These are phyloP conservation scores for Amphipyra tragopoginis DNA, from an alignment of 2,888 invertebrate species.

Conservation along the genomic window DNA sequence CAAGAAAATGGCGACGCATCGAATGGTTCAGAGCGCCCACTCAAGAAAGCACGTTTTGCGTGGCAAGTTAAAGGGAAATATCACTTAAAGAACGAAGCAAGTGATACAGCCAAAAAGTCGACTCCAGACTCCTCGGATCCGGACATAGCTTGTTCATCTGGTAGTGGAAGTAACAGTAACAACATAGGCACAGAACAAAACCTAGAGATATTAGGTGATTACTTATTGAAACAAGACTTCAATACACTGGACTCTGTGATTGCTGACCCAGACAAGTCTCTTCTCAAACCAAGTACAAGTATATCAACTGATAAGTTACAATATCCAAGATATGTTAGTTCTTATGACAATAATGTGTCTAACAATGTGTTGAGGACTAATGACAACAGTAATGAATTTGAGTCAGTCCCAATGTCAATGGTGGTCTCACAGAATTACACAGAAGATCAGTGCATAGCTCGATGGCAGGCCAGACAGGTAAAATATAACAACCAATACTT, in stretches of 20 bases:
- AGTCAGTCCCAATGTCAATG: conserved; percentile 67
- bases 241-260: conserved; percentile 75
- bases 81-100: conserved; percentile 87
- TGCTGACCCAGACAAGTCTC: conserved; percentile 68
- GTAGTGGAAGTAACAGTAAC: conserved; percentile 63
- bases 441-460: conserved; percentile 83
- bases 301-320: conserved; percentile 66
- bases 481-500: conserved; percentile 3
- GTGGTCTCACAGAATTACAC: conserved; percentile 66
- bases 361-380: conserved; percentile 51
- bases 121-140: conserved; percentile 44
- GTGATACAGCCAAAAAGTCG: conserved; percentile 52
- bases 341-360: conserved; percentile 63
- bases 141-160: conserved; percentile 56
- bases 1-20: conserved; percentile 88
- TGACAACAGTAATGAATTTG: conserved; percentile 54
- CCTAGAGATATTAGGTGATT: conserved; percentile 79
- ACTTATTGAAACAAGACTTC: conserved; percentile 79
- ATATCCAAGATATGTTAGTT: conserved; percentile 78
- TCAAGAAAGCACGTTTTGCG: conserved; percentile 91
- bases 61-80: conserved; percentile 92
- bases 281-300: conserved; percentile 69
- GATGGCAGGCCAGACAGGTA: conserved; percentile 92
- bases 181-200: conserved; percentile 77
- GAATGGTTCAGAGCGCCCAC: conserved; percentile 89